Evolutionary conservation across 2,113 vertebrate species (phyloP), one percentile per base, ranked within the genome.

Genomic region (Phoxinus phoxinus): DNA sequence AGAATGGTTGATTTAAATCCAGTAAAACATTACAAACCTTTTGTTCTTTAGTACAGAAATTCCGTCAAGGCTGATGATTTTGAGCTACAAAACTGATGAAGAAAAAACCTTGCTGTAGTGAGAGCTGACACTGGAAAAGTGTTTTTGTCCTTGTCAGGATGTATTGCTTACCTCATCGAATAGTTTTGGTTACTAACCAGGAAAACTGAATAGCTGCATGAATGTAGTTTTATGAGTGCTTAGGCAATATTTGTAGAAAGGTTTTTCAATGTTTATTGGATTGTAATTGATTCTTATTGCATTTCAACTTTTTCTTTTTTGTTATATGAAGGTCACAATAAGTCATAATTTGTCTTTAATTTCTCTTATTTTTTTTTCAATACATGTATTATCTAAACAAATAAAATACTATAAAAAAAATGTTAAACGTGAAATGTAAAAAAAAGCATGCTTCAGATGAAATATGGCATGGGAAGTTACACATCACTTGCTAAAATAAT

Each of bases 71-170:
- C n/a, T 71, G n/a, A 17, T 44, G 7, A 53, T 74, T 13, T 59
- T 10, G 53, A 30, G n/a, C 3, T 13, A 8, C 46, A 53, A 76
- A 21, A 82, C 63, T 23, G 27, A 69, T 48, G n/a, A 83, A 72
- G 35, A n/a, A 58, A 37, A 69, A 30, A 15, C 67, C 46, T 83
- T 13, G 21, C 7, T 79, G 15, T 67, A 46, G 61, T 32, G 15
- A 82, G 81, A 59, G 69, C 13, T 13, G 44, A 78, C 15, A 44
- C 9, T 25, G 15, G 7, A 59, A 44, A 46, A 46, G 21, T 27
- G n/a, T 30, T 32, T 19, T 32, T 73, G 48, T n/a, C 21, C 32
- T 81, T 65, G 78, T 81, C 53, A 84, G 56, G 35, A 74, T 23
- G 0, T 23, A 59, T 41, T 41, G 51, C 53, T 83, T 17, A 59